Base-by-base conservation (phyloP, 2,113 vertebrate species). In the Vombatus ursinus region DNA sequence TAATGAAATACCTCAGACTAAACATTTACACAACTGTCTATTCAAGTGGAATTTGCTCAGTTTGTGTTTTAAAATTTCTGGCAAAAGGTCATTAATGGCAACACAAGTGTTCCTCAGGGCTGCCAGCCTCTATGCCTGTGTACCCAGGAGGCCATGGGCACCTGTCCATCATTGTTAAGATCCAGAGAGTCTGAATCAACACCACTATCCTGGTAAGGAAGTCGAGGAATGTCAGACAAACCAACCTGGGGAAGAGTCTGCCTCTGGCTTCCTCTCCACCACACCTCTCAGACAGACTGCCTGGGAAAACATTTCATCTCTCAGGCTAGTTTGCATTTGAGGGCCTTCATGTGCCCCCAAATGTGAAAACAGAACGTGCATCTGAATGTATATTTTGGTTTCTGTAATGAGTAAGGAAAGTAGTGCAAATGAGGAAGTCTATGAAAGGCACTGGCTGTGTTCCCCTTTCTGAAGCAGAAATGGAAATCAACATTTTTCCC, bases 1-100 rank as follows among this genome's bases (percentile, higher is more conserved):
- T 97, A 98, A 98, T 98, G 97, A 98, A 98, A 97, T 96, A 98
- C 53, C 96, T 98, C 98, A 99, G 98, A 98, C 98, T 98, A 98
- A 99, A 99, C 97, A 98, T 98, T 98, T 98, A 96, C 94, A 97
- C 94, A 96, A 84, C 92, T 94, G 95, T 98, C 98, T 98, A 96
- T 97, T 96, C 97, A 96, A 94, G 96, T 95, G 96, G 90, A 91
- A 96, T 96, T 91, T 28, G 96, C 96, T 0, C 77, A 84, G 95
- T 95, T 93, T 97, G 94, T 97, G 93, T 97, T 98, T 98, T 97
- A 94, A 97, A 95, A 97, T 96, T 97, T 98, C 97, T 98, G 90
- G 95, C 96, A 91, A 93, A 57, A 26, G 94, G 24, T 94, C 53
- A 92, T 92, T 97, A 97, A 94, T 84, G 96, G 96, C n/a, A 98